Base-by-base conservation (phyloP, 1,140 invertebrate species). In the Harpegnathos saltator region DNA sequence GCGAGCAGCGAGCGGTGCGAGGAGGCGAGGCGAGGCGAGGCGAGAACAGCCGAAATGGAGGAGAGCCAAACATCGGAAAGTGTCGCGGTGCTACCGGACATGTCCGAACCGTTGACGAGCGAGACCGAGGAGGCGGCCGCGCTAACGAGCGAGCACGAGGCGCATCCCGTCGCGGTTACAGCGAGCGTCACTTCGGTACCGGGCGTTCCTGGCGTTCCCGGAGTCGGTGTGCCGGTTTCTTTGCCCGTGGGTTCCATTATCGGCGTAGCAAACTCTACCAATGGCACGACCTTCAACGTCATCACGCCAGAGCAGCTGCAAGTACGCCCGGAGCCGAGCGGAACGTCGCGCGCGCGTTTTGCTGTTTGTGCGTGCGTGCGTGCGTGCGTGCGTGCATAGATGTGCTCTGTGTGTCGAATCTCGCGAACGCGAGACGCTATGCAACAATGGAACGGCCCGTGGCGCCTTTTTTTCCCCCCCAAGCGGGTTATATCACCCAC, bases 271-370 rank as follows among this genome's bases (percentile, higher is more conserved):
- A 94, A 94, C 82, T 92, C 94, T 9, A 90, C 87, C 85, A 93
- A 94, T 78, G 96, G 96, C 24, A 96, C 97, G 58, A 96, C 97
- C 38, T 98, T 97, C 93, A 98, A 97, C 94, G 97, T 98, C 89
- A 97, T 98, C 92, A 97, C 97, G 14, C 96, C 97, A 11, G 97
- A 98, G 86, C 97, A 97, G 90, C 93, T 98, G 85, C 96, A 97
- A 91, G 95, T 95, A 87, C 29, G 15, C 58, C 17, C 1, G 24
- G 61, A 38, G 11, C 7, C 3, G 38, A 44, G 11, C 7, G 7
- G 7, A 44, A 9, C 38, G 38, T 44, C 38, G 4, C n/a, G n/a
- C n/a, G n/a, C n/a, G n/a, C 9, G 38, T 44, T 44, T 0, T 11
- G 38, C 38, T 3, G 9, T 5, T 44, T 9, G 9, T 44, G 7